Conservation (phyloP, 1,140 invertebrate species). For the Copidosoma floridanum region DNA sequence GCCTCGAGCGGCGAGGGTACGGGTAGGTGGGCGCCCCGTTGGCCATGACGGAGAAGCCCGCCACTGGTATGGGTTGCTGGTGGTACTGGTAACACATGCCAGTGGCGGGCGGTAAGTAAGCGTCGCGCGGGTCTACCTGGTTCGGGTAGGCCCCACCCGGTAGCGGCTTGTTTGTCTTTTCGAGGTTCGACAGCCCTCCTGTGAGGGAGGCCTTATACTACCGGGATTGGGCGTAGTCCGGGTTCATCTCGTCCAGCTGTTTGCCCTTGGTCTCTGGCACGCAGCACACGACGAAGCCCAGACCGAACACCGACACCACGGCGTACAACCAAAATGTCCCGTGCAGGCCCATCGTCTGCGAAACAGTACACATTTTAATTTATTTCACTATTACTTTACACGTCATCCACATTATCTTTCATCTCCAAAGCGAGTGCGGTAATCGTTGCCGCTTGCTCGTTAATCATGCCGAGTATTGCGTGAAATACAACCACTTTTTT, state of each 20-base stretch:
- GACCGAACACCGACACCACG: slow-evolving; percentile 75
- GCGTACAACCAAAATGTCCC: slow-evolving; percentile 89
- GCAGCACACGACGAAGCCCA: slow-evolving; percentile 80
- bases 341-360: slow-evolving; percentile 69
- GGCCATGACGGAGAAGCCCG: too few relatives aligned
- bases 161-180: slow-evolving; percentile 51
- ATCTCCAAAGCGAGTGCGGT: too few relatives aligned
- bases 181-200: slow-evolving; percentile 52
- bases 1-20: too few relatives aligned
- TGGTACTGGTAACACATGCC: background rate
- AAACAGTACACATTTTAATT: too few relatives aligned
- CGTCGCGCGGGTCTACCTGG: slow-evolving; percentile 43
- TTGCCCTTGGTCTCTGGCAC: slow-evolving; percentile 89
- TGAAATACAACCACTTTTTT: too few relatives aligned
- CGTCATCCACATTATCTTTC: too few relatives aligned
- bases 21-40: too few relatives aligned
- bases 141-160: slow-evolving; percentile 50
- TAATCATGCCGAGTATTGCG: too few relatives aligned
- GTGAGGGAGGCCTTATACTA: slow-evolving; percentile 58
- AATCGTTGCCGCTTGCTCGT: too few relatives aligned
- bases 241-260: slow-evolving; percentile 84
- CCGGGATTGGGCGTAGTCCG: slow-evolving; percentile 62
- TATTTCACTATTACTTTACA: too few relatives aligned
- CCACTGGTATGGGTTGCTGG: slow-evolving; percentile 18
- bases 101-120: slow-evolving; percentile 31